phyloP scores from a whole-genome alignment of 2,797 vertebrate species.

The Rhinichthys osculus region DNA sequence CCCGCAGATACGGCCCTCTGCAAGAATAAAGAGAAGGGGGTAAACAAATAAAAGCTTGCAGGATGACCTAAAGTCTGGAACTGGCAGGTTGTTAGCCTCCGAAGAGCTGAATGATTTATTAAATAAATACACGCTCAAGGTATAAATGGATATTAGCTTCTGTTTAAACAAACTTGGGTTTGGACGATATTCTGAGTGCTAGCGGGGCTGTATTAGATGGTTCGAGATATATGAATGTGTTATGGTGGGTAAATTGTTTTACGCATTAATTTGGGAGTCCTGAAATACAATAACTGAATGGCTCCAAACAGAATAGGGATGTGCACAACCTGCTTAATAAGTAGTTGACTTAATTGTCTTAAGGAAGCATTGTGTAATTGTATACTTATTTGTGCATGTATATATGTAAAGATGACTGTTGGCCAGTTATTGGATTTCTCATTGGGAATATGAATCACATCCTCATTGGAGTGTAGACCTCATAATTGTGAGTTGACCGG shows the following conservation, averaged over 20 bases:
- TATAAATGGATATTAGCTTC: conserved; percentile 57
- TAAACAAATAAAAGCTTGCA: conserved; percentile 61
- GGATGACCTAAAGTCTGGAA: conserved; percentile 52
- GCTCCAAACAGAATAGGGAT: neutral
- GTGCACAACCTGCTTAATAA: neutral
- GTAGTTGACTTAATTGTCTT: neutral
- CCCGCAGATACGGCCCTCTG: conserved; percentile 42
- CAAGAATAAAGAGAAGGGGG: conserved; percentile 48
- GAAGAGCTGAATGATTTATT: conserved; percentile 57
- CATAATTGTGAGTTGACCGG: conserved; percentile 55
- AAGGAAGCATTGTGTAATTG: neutral
- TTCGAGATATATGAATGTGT: neutral
- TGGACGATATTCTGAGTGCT: conserved; percentile 3
- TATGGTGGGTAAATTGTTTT: conserved; percentile 21
- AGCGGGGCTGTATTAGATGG: neutral
- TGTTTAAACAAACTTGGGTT: conserved; percentile 32
- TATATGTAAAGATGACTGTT: neutral
- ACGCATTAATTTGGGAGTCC: neutral
- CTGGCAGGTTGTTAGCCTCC: conserved; percentile 44
- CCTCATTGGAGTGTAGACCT: neutral
- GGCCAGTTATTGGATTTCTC: conserved; percentile 32
- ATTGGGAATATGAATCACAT: conserved; percentile 30
- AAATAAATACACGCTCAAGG: conserved; percentile 56
- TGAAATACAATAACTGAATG: conserved; percentile 7
- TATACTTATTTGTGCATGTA: neutral